A percentile compares a stretch with the other conserved stretches of the same genome.
These are phyloP conservation scores for Tachina grossa DNA, from an alignment of 2,888 invertebrate species.

Conservation along the genomic window DNA sequence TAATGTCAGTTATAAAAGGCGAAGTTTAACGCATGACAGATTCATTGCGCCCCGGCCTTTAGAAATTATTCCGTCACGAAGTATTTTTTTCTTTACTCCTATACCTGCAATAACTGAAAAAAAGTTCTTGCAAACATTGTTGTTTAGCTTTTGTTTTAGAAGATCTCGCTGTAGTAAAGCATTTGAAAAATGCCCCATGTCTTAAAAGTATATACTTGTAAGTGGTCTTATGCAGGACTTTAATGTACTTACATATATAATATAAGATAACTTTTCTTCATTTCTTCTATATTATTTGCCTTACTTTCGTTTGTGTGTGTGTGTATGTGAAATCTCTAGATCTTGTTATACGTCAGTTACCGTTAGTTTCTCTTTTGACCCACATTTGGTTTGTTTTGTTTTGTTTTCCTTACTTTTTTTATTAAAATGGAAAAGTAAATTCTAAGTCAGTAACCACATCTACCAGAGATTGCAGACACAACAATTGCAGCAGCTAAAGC, in stretches of 20 bases:
- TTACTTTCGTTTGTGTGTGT: constrained; percentile 27
- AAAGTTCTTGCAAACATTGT: no score
- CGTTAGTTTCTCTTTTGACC: constrained; percentile 82
- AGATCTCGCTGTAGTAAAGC: no score
- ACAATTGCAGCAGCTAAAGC: constrained; percentile 2
- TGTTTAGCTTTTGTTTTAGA: no score
- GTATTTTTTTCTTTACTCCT: no score
- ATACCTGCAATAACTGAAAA: no score
- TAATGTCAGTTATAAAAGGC: no score
- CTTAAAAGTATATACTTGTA: no score
- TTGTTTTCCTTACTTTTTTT: constrained; percentile 27
- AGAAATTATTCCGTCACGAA: no score
- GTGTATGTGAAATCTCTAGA: constrained; percentile 63
- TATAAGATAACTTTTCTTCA: constrained; percentile 33
- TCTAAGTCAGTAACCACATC: constrained; percentile 49
- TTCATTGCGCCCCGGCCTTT: no score
- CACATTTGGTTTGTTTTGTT: constrained; percentile 75
- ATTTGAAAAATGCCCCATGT: no score
- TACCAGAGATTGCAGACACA: constrained; percentile 33
- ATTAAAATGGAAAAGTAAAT: constrained; percentile 67
- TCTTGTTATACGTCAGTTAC: constrained; percentile 73
- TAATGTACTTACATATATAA: background rate
- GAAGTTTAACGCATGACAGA: no score
- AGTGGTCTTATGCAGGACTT: no score
- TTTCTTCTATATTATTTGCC: constrained; percentile 26